Conservation (phyloP, 23 tunicate species). For the Trididemnum miniatum region DNA sequence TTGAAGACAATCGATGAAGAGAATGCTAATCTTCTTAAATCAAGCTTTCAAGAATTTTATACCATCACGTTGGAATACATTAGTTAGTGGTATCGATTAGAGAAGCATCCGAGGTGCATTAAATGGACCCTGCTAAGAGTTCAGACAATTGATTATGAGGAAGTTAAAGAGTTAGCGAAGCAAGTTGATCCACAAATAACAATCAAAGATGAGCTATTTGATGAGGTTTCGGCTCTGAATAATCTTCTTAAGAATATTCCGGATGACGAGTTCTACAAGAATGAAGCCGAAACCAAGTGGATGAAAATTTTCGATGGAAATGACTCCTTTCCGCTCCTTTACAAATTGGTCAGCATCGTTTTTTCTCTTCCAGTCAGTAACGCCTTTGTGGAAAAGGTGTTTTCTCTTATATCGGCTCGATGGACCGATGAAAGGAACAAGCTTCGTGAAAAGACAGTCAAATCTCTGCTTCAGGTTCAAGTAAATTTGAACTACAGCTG, state of each 20-base stretch:
- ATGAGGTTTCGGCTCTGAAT: constrained; percentile 62
- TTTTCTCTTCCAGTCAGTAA: too few relatives aligned
- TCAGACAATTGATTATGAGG: constrained; percentile 34
- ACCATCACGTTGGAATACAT: constrained; percentile 46
- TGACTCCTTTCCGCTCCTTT: constrained; percentile 57
- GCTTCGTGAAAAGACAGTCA: too few relatives aligned
- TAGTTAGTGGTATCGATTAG: constrained; percentile 58
- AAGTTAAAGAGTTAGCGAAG: constrained; percentile 46
- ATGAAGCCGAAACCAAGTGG: constrained; percentile 48
- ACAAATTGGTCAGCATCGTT: constrained; percentile 58
- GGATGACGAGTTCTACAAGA: constrained; percentile 40
- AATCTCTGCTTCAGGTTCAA: too few relatives aligned
- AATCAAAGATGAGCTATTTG: constrained; percentile 60
- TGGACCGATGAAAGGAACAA: too few relatives aligned
- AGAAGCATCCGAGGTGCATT: constrained; percentile 45
- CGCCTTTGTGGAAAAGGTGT: too few relatives aligned
- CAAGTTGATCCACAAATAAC: constrained; percentile 61
- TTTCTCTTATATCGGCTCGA: too few relatives aligned
- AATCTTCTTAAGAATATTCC: constrained; percentile 58
- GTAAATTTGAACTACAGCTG: too few relatives aligned
- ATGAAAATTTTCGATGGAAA: constrained; percentile 40
- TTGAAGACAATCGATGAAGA: constrained; percentile 57
- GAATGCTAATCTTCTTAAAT: constrained; percentile 50
- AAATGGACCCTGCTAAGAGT: constrained; percentile 56
- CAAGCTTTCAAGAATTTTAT: constrained; percentile 39